Conservation (phyloP, 2,888 invertebrate genomes). For the Criorhina ranunculi region DNA sequence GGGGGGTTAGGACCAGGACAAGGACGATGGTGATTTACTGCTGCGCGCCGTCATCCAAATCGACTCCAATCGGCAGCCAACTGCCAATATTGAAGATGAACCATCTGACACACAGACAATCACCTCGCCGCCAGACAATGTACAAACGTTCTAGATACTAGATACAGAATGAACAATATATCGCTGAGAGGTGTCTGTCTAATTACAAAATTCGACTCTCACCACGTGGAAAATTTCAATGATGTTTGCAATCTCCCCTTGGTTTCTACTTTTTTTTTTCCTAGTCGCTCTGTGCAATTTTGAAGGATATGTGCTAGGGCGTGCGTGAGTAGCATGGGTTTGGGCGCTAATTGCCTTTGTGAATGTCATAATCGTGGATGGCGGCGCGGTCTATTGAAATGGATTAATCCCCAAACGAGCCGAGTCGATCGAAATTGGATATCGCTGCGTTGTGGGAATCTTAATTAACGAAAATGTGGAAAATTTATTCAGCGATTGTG, state of each 20-base stretch:
- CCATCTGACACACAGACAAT: constrained; percentile 61
- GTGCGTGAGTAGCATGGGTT: not conserved
- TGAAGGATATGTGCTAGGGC: not conserved
- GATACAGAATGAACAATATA: constrained; percentile 32
- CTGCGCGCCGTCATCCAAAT: constrained; percentile 46
- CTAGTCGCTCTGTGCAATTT: not conserved
- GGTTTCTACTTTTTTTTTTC: constrained; percentile 10
- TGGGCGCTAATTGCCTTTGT: constrained; percentile 61
- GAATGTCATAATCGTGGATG: constrained; percentile 53
- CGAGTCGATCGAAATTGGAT: constrained; percentile 38
- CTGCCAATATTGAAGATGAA: constrained; percentile 52
- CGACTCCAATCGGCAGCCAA: constrained; percentile 53
- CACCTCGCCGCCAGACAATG: constrained; percentile 52
- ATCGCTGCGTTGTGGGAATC: constrained; percentile 22
- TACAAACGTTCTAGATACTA: constrained; percentile 11
- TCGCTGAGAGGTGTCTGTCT: constrained; percentile 68
- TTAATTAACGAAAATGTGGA: constrained; percentile 39
- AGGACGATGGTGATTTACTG: constrained; percentile 63
- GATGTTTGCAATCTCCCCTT: constrained; percentile 38
- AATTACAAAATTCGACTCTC: constrained; percentile 72
- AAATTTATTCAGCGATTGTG: constrained; percentile 43
- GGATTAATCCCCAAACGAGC: constrained; percentile 40
- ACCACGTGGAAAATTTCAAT: constrained; percentile 71
- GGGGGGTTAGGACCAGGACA: not conserved
- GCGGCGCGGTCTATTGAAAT: constrained; percentile 1